Conservation (phyloP, 2,797 vertebrate species). For the Acipenser ruthenus region DNA sequence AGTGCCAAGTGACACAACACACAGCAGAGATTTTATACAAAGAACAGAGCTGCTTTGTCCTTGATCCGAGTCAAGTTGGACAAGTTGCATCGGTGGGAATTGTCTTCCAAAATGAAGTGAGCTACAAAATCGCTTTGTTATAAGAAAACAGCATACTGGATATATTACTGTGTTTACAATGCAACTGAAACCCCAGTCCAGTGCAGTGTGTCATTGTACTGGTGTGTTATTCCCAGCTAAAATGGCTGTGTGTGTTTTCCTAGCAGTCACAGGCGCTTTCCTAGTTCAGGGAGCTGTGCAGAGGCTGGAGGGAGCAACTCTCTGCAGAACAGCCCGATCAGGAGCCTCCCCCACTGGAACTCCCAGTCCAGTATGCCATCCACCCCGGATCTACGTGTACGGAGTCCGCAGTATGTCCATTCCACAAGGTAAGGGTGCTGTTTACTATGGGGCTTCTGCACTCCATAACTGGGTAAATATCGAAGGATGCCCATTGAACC, state of each 20-base stretch:
- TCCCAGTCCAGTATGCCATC: constrained; percentile 97
- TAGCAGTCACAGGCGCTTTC: constrained; percentile 85
- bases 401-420: constrained; percentile 87
- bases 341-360: constrained; percentile 84
- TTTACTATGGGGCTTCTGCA: background rate
- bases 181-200: background rate
- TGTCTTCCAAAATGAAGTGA: too few relatives aligned
- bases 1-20: too few relatives aligned
- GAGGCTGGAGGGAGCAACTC: constrained; percentile 86
- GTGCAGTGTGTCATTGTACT: background rate
- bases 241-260: constrained; percentile 14
- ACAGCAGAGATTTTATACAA: too few relatives aligned
- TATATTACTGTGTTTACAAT: too few relatives aligned
- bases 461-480: too few relatives aligned
- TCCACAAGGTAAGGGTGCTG: constrained; percentile 77
- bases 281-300: constrained; percentile 79
- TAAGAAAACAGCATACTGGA: too few relatives aligned
- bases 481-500: too few relatives aligned
- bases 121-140: too few relatives aligned
- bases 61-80: too few relatives aligned
- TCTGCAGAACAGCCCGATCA: constrained; percentile 88
- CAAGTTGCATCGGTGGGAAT: too few relatives aligned
- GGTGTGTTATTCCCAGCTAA: background rate
- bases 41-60: too few relatives aligned
- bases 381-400: constrained; percentile 85